Percentiles rank a stretch among this genome's conserved stretches.
Conservation (phyloP, 2,888 invertebrate genomes). For the Cephus sareptanus region DNA sequence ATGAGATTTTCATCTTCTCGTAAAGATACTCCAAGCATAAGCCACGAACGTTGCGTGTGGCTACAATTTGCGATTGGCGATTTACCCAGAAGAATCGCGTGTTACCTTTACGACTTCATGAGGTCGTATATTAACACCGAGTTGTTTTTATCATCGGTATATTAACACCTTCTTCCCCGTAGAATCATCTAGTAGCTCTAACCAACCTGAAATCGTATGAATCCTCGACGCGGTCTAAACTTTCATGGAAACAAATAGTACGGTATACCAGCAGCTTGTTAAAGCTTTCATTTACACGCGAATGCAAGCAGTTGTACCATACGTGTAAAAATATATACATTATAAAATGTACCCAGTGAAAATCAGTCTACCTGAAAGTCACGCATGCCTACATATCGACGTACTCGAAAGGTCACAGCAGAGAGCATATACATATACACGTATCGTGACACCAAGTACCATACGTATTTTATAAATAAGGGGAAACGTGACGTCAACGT, state of each 20-base stretch:
- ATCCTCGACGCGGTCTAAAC: neutral
- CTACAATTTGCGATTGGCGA: conserved; percentile 18
- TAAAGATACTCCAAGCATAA: neutral
- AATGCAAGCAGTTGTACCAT: neutral
- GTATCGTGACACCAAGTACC: neutral
- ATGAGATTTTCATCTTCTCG: neutral
- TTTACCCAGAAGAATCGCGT: conserved; percentile 28
- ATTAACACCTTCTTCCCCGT: conserved; percentile 30
- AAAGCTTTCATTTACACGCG: neutral
- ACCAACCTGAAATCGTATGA: neutral
- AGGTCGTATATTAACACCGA: conserved; percentile 34
- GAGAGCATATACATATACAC: neutral
- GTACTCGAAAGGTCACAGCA: neutral
- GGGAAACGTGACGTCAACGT: neutral
- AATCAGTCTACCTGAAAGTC: neutral
- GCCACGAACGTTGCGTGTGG: conserved; percentile 5
- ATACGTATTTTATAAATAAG: neutral
- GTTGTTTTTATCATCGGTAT: conserved; percentile 37
- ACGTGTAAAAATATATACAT: neutral
- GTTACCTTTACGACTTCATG: conserved; percentile 32
- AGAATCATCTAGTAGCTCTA: neutral
- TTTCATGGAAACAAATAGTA: neutral
- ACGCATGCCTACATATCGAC: neutral
- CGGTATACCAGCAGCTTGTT: neutral
- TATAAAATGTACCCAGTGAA: neutral